Evolutionary conservation across 2,888 invertebrate species (phyloP).

Genomic region (Maniola hyperantus): DNA sequence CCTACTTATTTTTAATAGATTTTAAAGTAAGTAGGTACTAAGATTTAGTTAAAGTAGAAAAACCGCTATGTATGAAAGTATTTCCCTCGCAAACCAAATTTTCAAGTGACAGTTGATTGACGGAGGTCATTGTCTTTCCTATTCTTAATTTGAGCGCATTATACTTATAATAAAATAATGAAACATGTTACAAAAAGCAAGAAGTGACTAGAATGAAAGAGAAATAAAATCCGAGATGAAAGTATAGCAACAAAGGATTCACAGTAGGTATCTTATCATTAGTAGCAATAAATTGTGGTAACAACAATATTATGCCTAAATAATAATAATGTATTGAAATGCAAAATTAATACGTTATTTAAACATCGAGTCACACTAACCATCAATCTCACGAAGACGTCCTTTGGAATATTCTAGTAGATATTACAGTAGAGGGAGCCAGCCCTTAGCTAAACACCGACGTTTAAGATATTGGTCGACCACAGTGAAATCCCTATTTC

Average conservation of each 20-base stretch:
- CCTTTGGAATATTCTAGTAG: constrained; percentile 40
- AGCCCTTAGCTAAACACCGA: constrained; percentile 71
- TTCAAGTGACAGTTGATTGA: too few species aligned
- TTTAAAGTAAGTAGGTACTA: too few species aligned
- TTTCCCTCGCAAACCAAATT: too few species aligned
- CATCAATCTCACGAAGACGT: constrained; percentile 35
- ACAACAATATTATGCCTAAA: constrained; percentile 64
- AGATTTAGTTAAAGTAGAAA: too few species aligned
- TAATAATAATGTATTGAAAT: constrained; percentile 69
- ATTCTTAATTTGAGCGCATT: background rate
- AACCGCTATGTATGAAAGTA: too few species aligned
- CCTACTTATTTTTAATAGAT: too few species aligned
- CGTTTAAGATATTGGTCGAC: constrained; percentile 74
- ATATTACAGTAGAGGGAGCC: constrained; percentile 58
- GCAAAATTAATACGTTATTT: constrained; percentile 61
- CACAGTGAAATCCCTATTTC: constrained; percentile 67
- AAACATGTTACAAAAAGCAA: constrained; percentile 19
- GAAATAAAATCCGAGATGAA: constrained; percentile 22
- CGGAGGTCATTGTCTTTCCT: too few species aligned
- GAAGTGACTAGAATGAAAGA: constrained; percentile 40
- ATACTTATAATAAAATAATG: background rate
- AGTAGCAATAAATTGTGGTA: constrained; percentile 49
- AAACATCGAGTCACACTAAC: constrained; percentile 39
- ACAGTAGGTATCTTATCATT: constrained; percentile 29
- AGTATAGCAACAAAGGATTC: constrained; percentile 31